phyloP scores from a whole-genome alignment of 2,797 vertebrate species.

The Hoplostethus mediterraneus region DNA sequence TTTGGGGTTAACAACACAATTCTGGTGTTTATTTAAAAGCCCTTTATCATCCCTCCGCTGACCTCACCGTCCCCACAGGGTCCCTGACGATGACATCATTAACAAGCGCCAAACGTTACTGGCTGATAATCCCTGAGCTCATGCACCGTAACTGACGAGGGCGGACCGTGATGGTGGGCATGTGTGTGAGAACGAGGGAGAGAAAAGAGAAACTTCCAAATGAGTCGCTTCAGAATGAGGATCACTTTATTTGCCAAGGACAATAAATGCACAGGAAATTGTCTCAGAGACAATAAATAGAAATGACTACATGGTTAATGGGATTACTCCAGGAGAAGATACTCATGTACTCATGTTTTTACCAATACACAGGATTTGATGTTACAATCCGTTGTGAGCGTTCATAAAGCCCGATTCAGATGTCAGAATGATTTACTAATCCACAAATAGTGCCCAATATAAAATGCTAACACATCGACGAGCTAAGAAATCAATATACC shows the following conservation, averaged over 20 bases:
- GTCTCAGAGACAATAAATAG: too few species aligned
- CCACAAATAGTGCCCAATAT: too few species aligned
- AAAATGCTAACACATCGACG: too few species aligned
- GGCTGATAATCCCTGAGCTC: conserved; percentile 72
- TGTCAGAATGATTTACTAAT: too few species aligned
- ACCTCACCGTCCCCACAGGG: conserved; percentile 80
- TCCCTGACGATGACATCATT: conserved; percentile 78
- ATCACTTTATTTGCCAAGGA: neutral
- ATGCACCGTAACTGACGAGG: conserved; percentile 50
- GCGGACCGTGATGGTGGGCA: conserved; percentile 40
- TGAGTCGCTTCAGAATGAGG: neutral
- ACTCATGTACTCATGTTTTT: too few species aligned
- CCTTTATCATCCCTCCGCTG: conserved; percentile 86
- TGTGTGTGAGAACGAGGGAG: conserved; percentile 8
- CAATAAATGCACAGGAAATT: neutral
- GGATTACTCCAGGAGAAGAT: too few species aligned
- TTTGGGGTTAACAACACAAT: conserved; percentile 80
- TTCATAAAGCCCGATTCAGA: too few species aligned
- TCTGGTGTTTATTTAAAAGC: conserved; percentile 85
- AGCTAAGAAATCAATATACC: too few species aligned
- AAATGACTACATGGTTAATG: too few species aligned
- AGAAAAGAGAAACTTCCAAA: neutral
- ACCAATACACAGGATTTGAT: too few species aligned
- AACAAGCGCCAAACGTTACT: conserved; percentile 55
- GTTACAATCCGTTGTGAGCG: too few species aligned